A percentile compares a stretch with the other conserved stretches of the same genome.
Conservation (phyloP, 2,888 invertebrate genomes). For the Pemphredon lugubris region DNA sequence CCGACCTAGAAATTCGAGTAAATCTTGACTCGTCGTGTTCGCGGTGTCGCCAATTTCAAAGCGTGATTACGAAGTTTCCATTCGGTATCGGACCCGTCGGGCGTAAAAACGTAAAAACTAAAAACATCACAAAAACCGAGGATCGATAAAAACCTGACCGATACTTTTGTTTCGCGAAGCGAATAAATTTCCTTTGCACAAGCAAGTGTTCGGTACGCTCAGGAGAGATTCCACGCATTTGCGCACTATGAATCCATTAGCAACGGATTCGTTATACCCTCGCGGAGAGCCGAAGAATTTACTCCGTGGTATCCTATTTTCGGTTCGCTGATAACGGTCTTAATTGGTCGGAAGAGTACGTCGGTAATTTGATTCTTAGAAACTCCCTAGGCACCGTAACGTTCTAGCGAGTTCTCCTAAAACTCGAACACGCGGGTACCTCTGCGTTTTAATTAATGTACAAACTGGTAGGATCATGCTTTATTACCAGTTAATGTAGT, state of each 20-base stretch:
- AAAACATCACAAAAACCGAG: too few species aligned
- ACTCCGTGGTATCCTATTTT: not conserved
- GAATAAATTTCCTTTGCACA: too few species aligned
- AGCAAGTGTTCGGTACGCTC: too few species aligned
- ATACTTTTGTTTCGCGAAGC: too few species aligned
- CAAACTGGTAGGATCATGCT: not conserved
- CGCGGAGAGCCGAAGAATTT: not conserved
- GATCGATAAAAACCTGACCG: too few species aligned
- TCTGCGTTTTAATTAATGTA: slow-evolving; percentile 3
- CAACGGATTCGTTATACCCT: not conserved
- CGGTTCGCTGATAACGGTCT: not conserved
- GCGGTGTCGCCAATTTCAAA: too few species aligned
- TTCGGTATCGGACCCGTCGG: too few species aligned
- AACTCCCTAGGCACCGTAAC: not conserved
- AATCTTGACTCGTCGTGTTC: too few species aligned
- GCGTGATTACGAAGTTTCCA: too few species aligned
- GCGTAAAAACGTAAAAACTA: too few species aligned
- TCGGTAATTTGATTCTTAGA: not conserved
- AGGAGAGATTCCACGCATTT: not conserved
- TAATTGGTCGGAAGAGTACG: not conserved
- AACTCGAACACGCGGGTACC: not conserved
- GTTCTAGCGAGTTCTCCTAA: not conserved
- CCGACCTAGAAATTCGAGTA: not conserved
- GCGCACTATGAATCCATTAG: not conserved
- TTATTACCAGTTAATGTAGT: not conserved